Evolutionary conservation across 1,140 invertebrate species (phyloP).

Genomic region (Drosophila arawakana): DNA sequence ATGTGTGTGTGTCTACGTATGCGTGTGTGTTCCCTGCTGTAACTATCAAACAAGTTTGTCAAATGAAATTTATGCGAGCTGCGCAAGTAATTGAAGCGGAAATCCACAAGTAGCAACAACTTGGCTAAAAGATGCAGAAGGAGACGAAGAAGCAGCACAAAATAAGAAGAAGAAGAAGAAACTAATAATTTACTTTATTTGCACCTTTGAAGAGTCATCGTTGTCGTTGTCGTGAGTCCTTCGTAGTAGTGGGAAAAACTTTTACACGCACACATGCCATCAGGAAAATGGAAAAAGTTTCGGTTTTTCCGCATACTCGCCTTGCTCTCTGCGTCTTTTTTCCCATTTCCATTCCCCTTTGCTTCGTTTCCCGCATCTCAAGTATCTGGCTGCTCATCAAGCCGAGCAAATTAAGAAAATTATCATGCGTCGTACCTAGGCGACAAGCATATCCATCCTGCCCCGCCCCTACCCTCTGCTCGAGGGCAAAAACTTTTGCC

Average conservation of each 20-base stretch:
- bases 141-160: not conserved
- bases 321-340: not conserved
- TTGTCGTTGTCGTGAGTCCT: constrained; percentile 17
- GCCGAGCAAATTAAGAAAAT: constrained; percentile 79
- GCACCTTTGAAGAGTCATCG: constrained; percentile 74
- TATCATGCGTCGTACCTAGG: constrained; percentile 75
- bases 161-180: constrained; percentile 36
- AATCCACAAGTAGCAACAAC: constrained; percentile 70
- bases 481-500: constrained; percentile 41
- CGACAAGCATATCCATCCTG: constrained; percentile 17
- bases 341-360: not conserved
- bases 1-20: not conserved
- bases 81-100: constrained; percentile 75
- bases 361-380: too few species aligned
- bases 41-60: constrained; percentile 77
- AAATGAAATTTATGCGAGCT: constrained; percentile 80
- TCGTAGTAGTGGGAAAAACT: constrained; percentile 48
- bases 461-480: not conserved
- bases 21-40: constrained; percentile 6
- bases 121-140: not conserved
- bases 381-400: constrained; percentile 65
- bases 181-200: constrained; percentile 83
- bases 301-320: constrained; percentile 29
- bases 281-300: constrained; percentile 82
- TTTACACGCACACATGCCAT: constrained; percentile 80